A percentile compares a stretch with the other conserved stretches of the same genome.
Conservation (phyloP, 2,113 vertebrate genomes). For the Syrrhaptes paradoxus region DNA sequence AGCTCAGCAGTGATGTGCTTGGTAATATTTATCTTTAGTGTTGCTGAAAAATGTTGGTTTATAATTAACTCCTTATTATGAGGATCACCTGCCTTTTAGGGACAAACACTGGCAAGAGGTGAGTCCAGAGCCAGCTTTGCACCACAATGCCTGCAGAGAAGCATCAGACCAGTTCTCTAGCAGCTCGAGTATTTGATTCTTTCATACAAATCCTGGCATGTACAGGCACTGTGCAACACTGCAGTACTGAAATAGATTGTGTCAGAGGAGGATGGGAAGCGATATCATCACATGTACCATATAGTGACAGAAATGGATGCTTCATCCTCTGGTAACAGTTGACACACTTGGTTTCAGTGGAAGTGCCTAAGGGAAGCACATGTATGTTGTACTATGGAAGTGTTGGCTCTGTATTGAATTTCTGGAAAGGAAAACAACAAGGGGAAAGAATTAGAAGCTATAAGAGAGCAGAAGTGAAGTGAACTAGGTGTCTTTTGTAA, state of each 20-base stretch:
- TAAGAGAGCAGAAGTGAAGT: not conserved
- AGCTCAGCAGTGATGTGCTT: not conserved
- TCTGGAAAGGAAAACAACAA: not conserved
- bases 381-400: not conserved
- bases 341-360: not conserved
- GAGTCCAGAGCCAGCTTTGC: not conserved
- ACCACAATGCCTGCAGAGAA: not conserved
- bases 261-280: not conserved
- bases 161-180: not conserved
- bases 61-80: not conserved
- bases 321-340: not conserved
- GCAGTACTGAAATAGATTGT: not conserved
- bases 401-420: constrained; percentile 15
- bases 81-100: not conserved
- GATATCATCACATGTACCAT: rapidly evolving
- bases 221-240: not conserved
- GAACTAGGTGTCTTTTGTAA: constrained; percentile 3
- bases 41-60: not conserved
- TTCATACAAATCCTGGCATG: not conserved
- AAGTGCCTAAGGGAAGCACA: not conserved
- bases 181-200: not conserved
- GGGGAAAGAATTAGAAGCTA: not conserved
- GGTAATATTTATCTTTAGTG: not conserved
- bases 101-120: not conserved
- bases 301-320: not conserved